Base-by-base conservation (phyloP, 2,888 invertebrate genomes). In the Clivina fossor region DNA sequence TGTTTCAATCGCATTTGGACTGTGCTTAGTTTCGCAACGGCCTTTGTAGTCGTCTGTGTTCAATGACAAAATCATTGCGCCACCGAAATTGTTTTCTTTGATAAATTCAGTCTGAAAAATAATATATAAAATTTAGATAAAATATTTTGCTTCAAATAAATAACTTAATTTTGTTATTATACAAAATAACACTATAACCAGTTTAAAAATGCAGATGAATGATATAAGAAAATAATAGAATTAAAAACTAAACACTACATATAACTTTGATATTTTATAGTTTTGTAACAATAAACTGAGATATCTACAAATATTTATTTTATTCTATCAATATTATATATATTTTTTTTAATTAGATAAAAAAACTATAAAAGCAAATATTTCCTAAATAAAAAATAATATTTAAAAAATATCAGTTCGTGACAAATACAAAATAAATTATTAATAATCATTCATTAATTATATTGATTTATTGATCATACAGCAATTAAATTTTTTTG, bases 51-150 rank as follows among this genome's bases (percentile, higher is more conserved):
- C 93, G 69, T 93, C 93, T 1, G 82, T 79, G 68, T 92, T 92
- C 18, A 93, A 75, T 7, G 88, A 86, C 73, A 86, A 90, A 56
- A 92, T 76, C 92, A 93, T 93, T 3, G 86, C 87, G 24, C 93
- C 93, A 41, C 86, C 86, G 63, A 88, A 80, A 26, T 79, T 76
- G 43, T 81, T 76, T 4, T 78, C 74, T 65, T 78, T 80, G 1
- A 88, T 80, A 71, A 78, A 90, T 57, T 77, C 74, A 0, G 84
- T 76, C 76, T 84, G 62, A 47, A 69, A 70, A 22, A 54, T 51
- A 48, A 35, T 44, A 49, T 2, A 24, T 9, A 9, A 28, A 4
- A 22, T 37, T 37, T 37, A 16, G 15, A 2, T 15, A n/a, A n/a
- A n/a, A n/a, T n/a, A n/a, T 11, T 37, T 16, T 37, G 18, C n/a